Base-by-base conservation (phyloP, 2,113 vertebrate genomes). In the Macroglossus sobrinus region DNA sequence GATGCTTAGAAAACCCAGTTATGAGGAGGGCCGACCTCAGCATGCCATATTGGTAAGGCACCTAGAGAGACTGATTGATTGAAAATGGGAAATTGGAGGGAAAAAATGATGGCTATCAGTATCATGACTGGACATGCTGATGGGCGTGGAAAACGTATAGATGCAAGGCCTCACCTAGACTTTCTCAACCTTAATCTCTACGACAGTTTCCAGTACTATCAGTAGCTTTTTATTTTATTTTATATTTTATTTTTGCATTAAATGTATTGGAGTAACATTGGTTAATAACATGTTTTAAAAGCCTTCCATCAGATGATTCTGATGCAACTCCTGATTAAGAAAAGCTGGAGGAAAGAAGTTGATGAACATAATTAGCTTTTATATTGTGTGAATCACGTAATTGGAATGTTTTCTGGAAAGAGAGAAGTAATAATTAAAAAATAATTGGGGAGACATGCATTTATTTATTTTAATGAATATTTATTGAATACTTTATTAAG, bases 281-380 rank as follows among this genome's bases (percentile, higher is more conserved):
- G 14, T 30, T 18, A 47, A 30, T 47, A 43, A 47, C 71, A 15
- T 45, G 35, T 64, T 78, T 84, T 38, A 64, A 71, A 90, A 61
- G 38, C 16, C 26, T 40, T 47, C 59, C 40, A 16, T 50, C 50
- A 79, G 33, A 47, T 57, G 33, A 59, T 84, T 74, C 78, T 79
- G 26, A 79, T 64, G 72, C 47, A 90, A 72, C 45, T 71, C 45
- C 33, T 93, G n/a, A 53, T 86, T 74, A 40, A 72, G 64, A 84
- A 82, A 72, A 40, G 26, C 61, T 68, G 68, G 57, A 81, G 50
- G 50, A 76, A 87, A 86, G 59, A 69, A 53, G 74, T 50, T 64
- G 47, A 64, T 92, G 61, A n/a, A 89, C 64, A 72, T 64, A 64
- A 61, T 82, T 75, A 88, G 89, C n/a, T 82, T 68, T 95, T 88